A percentile compares a stretch with the other conserved stretches of the same genome.
phyloP scores from a whole-genome alignment of 2,888 invertebrate species.

The Diaperis boleti region DNA sequence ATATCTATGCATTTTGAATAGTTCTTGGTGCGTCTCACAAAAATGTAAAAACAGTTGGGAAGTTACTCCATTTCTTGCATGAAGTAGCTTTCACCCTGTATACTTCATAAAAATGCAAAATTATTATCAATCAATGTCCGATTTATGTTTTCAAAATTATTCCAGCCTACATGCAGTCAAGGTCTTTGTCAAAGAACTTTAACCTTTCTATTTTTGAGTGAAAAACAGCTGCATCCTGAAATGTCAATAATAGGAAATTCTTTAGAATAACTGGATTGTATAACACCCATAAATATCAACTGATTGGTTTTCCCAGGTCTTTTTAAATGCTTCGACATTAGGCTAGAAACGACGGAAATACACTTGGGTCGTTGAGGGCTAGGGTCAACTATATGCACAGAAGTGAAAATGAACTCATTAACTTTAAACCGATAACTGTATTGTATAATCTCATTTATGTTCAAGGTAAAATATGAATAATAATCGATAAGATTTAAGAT shows the following conservation, averaged over 20 bases:
- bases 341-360: slow-evolving; percentile 8
- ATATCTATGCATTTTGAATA: no score
- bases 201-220: not conserved
- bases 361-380: slow-evolving; percentile 15
- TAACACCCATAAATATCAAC: no score
- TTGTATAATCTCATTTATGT: not conserved
- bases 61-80: no score
- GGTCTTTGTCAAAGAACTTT: slow-evolving; percentile 18
- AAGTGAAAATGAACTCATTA: slow-evolving; percentile 6
- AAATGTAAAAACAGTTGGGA: no score
- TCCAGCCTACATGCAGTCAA: no score
- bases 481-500: no score
- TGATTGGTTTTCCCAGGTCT: no score
- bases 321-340: not conserved
- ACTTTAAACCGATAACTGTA: not conserved
- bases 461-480: slow-evolving; percentile 5
- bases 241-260: not conserved
- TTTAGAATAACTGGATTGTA: no score
- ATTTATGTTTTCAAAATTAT: slow-evolving; percentile 1
- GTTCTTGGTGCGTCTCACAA: no score
- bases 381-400: slow-evolving; percentile 21
- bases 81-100: no score
- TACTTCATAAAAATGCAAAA: no score
- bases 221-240: not conserved
- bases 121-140: no score